Evolutionary conservation across 2,113 vertebrate genomes (phyloP).

Genomic region (Pipa parva): DNA sequence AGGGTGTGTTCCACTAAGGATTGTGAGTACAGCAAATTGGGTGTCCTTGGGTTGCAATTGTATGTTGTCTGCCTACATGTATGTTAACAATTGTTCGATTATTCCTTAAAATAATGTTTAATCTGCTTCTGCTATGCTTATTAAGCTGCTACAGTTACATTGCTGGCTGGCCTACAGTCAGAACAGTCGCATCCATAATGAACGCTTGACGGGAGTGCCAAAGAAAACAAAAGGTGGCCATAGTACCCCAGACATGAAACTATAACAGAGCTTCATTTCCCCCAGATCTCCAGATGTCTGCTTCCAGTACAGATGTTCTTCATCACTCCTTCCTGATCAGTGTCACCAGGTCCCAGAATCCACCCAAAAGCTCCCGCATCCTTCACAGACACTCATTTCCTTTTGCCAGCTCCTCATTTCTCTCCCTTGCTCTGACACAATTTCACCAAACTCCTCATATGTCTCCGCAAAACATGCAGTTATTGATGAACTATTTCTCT

Average conservation of each 20-base stretch:
- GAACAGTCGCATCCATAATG: background rate
- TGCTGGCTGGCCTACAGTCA: background rate
- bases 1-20: no score
- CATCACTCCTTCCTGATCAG: constrained; percentile 51
- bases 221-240: constrained; percentile 26
- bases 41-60: no score
- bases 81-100: no score
- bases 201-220: constrained; percentile 7
- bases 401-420: constrained; percentile 59
- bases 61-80: no score
- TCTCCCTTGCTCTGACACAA: constrained; percentile 56
- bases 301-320: constrained; percentile 53
- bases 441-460: constrained; percentile 62
- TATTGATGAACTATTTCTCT: constrained; percentile 53
- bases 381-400: constrained; percentile 61
- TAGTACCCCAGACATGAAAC: constrained; percentile 2
- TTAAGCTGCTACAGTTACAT: background rate
- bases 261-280: constrained; percentile 12
- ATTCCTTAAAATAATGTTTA: no score
- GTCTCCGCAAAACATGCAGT: constrained; percentile 51
- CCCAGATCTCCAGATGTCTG: constrained; percentile 45
- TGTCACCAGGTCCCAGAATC: constrained; percentile 42
- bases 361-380: constrained; percentile 53
- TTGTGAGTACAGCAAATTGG: no score
- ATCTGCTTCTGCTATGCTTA: constrained; percentile 8